Evolutionary conservation across 92 coral and sea anemone genomes (phyloP), one percentile per base, ranked within the genome.

Genomic region (Paramuricea clavata): DNA sequence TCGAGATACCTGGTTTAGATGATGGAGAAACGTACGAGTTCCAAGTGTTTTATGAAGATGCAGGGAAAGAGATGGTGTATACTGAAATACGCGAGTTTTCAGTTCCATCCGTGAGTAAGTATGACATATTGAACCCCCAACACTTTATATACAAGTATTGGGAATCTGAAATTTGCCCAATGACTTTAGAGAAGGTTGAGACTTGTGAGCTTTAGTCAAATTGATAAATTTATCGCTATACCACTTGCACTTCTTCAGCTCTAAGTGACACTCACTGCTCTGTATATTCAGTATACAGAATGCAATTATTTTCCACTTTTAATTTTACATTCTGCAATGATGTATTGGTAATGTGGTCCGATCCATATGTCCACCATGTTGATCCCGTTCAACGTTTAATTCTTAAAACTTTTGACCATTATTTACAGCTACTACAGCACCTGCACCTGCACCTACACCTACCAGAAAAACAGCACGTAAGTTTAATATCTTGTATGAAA

Each of bases 401-500:
- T n/a, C n/a, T n/a, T n/a, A n/a, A n/a, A 13, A 65, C 39, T 65
- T 60, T 65, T 65, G 39, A 65, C 72, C 39, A 15, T 27, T 65
- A 65, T 65, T 27, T 65, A 3, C 72, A 65, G 72, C 72, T 65
- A 19, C 52, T 10, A 22, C 72, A 31, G 9, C 72, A 65, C 1
- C 36, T 4, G 5, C 4, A 10, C 44, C 44, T 4, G 44, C 4
- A 33, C 68, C 68, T 26, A 26, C 17, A 3, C 1, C 72, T 65
- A 15, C 36, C 72, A 31, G n/a, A 65, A 16, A 28, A 12, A 32
- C 50, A 9, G 39, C 30, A 57, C 71, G 84, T 79, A 79, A 79
- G 84, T 79, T 64, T 57, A 79, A 79, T 79, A 79, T 79, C 84
- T 79, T 79, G 84, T 79, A 79, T 79, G 84, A 64, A 59, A 79